Conservation (phyloP, 2,113 vertebrate genomes). For the Atherinomorus stipes region DNA sequence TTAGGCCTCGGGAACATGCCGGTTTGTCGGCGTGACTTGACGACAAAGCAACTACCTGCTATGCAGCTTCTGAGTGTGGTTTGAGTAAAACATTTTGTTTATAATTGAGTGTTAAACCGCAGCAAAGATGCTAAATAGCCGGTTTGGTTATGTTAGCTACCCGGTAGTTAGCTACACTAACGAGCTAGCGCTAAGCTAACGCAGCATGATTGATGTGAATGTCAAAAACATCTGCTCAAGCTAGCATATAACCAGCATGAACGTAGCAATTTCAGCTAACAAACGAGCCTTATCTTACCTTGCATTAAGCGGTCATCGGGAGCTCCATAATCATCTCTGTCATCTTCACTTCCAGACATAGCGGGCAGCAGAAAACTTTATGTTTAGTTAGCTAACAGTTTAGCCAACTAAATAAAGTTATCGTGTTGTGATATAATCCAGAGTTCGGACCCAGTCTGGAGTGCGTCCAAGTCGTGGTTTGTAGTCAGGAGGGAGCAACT, state of each 20-base stretch:
- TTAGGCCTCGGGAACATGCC: constrained; percentile 74
- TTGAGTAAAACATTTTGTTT: background rate
- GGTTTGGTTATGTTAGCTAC: constrained; percentile 38
- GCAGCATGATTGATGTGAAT: constrained; percentile 70
- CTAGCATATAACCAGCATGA: constrained; percentile 47
- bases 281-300: constrained; percentile 73
- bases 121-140: background rate
- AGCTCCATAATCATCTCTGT: constrained; percentile 80
- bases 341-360: constrained; percentile 86
- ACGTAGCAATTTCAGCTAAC: constrained; percentile 64
- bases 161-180: constrained; percentile 58
- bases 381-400: constrained; percentile 70
- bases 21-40: constrained; percentile 47
- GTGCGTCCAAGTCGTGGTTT: constrained; percentile 58
- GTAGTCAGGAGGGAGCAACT: constrained; percentile 15
- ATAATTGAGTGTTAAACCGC: background rate
- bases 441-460: constrained; percentile 67
- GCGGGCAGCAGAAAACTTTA: constrained; percentile 59
- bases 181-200: constrained; percentile 58
- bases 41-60: background rate
- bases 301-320: constrained; percentile 78
- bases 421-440: constrained; percentile 55
- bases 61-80: background rate
- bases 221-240: constrained; percentile 68
- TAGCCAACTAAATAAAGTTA: constrained; percentile 77